Evolutionary conservation across 2,888 invertebrate species (phyloP), one percentile per base, ranked within the genome.

Genomic region (Schrankia costaestrigalis): DNA sequence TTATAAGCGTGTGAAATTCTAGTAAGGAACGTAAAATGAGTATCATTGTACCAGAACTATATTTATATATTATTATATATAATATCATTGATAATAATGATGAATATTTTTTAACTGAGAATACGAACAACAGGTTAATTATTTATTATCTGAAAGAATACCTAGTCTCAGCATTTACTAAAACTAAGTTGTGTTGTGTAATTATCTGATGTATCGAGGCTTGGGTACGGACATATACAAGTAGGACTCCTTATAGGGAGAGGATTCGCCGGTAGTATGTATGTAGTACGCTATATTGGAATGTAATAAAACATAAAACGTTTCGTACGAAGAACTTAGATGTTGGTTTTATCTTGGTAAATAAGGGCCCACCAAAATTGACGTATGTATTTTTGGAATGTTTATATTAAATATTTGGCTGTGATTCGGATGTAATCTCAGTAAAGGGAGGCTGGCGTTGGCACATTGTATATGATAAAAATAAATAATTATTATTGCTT

Each of bases 341-440:
- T 21, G 39, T 13, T 31, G 22, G 26, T 33, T 30, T 36, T 34
- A 24, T 10, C 13, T 10, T 12, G 21, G 28, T 15, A 10, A 14
- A 15, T 13, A 12, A 24, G 4, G 9, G 18, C 30, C 24, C 32
- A 26, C 27, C 22, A 30, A 51, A 50, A 40, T 41, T 38, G 9
- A 39, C 34, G 27, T 27, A 45, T 29, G 49, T 71, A 71, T 74
- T 73, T 78, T 73, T 70, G 63, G 72, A 77, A 61, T 51, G 71
- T 72, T 69, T 74, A 57, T 55, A 61, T 59, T 63, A 60, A 6
- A 17, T 61, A 54, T 67, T 72, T 72, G 81, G 80, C 84, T 84
- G 84, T 84, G 84, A 83, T 71, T 72, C 59, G 66, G 46, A 63
- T 57, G 66, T 74, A 65, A 64, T 68, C 56, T 66, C 65, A 51